Evolutionary conservation across 2,797 vertebrate genomes (phyloP).

Genomic region (Zenarchopterus dispar): DNA sequence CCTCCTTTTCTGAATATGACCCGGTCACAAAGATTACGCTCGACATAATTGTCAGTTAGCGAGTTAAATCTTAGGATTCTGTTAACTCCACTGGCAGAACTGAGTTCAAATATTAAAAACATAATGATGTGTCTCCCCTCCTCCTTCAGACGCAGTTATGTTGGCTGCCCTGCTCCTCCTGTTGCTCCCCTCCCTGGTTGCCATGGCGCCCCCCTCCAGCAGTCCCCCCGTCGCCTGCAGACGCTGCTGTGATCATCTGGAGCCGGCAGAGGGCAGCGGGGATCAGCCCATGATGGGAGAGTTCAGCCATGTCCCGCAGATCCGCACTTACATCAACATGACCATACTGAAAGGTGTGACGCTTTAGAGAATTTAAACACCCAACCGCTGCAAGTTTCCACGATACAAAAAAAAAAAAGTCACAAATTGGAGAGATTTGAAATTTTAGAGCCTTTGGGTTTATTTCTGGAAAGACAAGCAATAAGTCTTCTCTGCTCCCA

Average conservation of each 20-base stretch:
- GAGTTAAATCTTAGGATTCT: too few species aligned
- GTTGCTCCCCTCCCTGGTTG: conserved; percentile 54
- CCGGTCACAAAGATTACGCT: too few species aligned
- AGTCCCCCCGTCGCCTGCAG: conserved; percentile 69
- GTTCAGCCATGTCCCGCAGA: conserved; percentile 79
- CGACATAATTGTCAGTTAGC: too few species aligned
- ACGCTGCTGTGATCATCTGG: conserved; percentile 87
- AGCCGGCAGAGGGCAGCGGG: conserved; percentile 67
- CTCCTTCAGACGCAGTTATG: conserved; percentile 61
- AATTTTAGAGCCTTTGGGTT: too few species aligned
- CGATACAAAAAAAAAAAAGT: too few species aligned
- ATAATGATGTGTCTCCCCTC: background rate
- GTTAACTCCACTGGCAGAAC: too few species aligned
- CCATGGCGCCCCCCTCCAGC: conserved; percentile 53
- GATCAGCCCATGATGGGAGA: background rate
- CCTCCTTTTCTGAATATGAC: too few species aligned
- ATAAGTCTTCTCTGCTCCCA: too few species aligned
- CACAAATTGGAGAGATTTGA: too few species aligned
- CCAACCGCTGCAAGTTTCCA: background rate
- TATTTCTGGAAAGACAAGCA: too few species aligned
- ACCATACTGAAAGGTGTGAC: conserved; percentile 92
- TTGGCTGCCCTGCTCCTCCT: conserved; percentile 61
- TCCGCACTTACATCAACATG: conserved; percentile 93
- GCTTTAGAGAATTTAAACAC: background rate
- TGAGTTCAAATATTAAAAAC: background rate